Base-by-base conservation (phyloP, 2,888 invertebrate species). In the Leptinotarsa peninsularis region DNA sequence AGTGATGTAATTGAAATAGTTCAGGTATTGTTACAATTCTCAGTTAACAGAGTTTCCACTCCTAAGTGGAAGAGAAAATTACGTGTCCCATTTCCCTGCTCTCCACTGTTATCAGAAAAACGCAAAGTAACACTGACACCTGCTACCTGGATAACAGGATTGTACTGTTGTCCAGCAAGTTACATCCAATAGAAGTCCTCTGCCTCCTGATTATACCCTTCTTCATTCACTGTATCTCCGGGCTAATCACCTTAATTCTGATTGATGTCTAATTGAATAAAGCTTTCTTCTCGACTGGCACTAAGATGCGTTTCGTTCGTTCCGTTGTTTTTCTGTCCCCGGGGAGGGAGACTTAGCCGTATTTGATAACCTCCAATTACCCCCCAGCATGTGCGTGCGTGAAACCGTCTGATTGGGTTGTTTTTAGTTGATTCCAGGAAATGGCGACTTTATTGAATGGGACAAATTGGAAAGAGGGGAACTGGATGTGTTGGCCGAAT, bases 211-310 rank as follows among this genome's bases (percentile, higher is more conserved):
- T 63, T 63, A 63, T n/a, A 43, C n/a, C 7, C 43, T 70, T 33
- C 50, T 73, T 72, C 60, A 72, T 72, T 73, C 72, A 67, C 49
- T 66, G 84, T 85, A 85, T 84, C 85, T 83, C 85, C 78, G 81
- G 83, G 82, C 83, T 87, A 86, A 86, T 86, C 84, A 83, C 81
- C 82, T 84, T 86, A 85, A 87, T 86, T 84, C 86, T 86, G 86
- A 87, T 85, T 86, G 86, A 87, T 86, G 85, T 78, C 82, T 86
- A 87, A 87, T 87, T 86, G 85, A 85, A 86, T 87, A 86, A 86
- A 84, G 84, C 72, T 73, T 80, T 80, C 81, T 80, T 79, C 78
- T 78, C 76, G 74, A 77, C 76, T 71, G 76, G 76, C 78, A 68
- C 63, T 72, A 71, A 63, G 63, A 63, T 10, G 63, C 43, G 17